Conservation (phyloP, 2,113 vertebrate species). For the Oxygymnocypris stewartii region DNA sequence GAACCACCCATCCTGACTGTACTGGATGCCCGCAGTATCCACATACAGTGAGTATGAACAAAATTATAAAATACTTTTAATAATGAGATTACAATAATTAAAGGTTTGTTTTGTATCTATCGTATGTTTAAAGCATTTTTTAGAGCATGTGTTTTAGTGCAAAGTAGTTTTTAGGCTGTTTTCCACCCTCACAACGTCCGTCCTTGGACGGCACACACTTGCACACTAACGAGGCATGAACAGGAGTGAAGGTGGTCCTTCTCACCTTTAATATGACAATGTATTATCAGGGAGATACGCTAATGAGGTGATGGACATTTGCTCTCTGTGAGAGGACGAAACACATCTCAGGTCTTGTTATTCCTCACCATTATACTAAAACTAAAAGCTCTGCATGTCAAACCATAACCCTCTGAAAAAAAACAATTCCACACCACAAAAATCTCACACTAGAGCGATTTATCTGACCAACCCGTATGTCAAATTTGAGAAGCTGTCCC, state of each 20-base stretch:
- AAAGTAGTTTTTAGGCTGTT: background rate
- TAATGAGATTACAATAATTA: background rate
- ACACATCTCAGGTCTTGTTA: slow-evolving; percentile 10
- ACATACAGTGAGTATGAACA: slow-evolving; percentile 80
- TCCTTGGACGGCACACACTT: slow-evolving; percentile 37
- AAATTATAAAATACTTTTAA: background rate
- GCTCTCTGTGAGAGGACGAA: slow-evolving; percentile 24
- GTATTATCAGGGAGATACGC: slow-evolving; percentile 43
- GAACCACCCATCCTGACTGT: slow-evolving; percentile 78
- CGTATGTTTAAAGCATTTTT: background rate
- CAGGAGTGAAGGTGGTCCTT: slow-evolving; percentile 41
- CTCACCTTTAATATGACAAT: slow-evolving; percentile 53
- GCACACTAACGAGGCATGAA: slow-evolving; percentile 51
- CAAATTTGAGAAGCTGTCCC: slow-evolving; percentile 50
- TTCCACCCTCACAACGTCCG: slow-evolving; percentile 10
- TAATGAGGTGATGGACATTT: slow-evolving; percentile 52
- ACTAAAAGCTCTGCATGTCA: slow-evolving; percentile 13
- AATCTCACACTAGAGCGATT: slow-evolving; percentile 37
- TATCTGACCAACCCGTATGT: slow-evolving; percentile 42
- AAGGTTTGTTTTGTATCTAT: background rate
- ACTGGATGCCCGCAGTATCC: slow-evolving; percentile 83
- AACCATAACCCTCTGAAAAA: slow-evolving; percentile 26
- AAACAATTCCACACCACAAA: slow-evolving; percentile 13
- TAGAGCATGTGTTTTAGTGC: background rate
- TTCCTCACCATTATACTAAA: slow-evolving; percentile 36